Conservation (phyloP, 1,140 invertebrate species). For the Macrobrachium rosenbergii region DNA sequence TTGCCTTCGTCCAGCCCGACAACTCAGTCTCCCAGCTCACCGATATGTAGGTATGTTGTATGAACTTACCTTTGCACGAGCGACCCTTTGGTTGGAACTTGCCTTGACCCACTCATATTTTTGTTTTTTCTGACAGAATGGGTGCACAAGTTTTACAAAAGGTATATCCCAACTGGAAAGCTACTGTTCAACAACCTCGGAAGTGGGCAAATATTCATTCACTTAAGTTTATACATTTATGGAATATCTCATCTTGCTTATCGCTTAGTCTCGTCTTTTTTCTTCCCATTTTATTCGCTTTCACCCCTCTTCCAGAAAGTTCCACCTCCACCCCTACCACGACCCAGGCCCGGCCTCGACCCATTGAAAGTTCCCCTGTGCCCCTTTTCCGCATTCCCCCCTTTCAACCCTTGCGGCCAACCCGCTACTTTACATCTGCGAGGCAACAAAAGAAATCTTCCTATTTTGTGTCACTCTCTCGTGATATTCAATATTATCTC, state of each 20-base stretch:
- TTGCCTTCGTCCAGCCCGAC: no score
- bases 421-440: conserved; percentile 39
- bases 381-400: not conserved
- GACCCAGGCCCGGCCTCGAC: not conserved
- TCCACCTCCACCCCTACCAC: not conserved
- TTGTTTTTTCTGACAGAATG: no score
- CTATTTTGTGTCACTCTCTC: conserved; percentile 39
- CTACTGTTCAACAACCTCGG: no score
- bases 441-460: conserved; percentile 46
- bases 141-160: no score
- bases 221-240: no score
- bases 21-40: no score
- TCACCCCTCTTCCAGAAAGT: not conserved
- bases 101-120: no score
- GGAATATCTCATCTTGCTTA: not conserved
- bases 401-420: not conserved
- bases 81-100: no score
- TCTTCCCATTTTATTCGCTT: not conserved
- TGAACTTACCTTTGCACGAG: no score
- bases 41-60: no score
- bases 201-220: no score
- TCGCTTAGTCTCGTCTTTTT: not conserved
- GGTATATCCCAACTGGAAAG: no score
- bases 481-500: conserved; percentile 46
- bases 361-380: not conserved